Percentiles rank a stretch among this genome's conserved stretches.
phyloP scores from a whole-genome alignment of 2,797 vertebrate species.

The Squalus acanthias region DNA sequence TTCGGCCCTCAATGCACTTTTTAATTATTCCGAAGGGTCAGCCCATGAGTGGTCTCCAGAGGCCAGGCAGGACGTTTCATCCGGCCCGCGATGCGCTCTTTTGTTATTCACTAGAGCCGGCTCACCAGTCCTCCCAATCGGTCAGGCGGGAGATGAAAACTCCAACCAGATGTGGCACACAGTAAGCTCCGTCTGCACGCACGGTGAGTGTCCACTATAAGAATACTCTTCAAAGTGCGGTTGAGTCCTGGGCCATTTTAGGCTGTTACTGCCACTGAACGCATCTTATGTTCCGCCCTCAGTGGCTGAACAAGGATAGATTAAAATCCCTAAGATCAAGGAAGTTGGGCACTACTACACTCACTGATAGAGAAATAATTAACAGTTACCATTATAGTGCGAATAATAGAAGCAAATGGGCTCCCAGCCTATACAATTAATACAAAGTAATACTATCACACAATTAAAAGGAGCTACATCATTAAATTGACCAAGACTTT shows the following conservation, averaged over 20 bases:
- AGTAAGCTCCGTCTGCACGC: slow-evolving; percentile 38
- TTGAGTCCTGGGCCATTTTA: slow-evolving; percentile 30
- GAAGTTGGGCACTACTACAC: not conserved
- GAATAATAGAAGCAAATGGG: slow-evolving; percentile 2
- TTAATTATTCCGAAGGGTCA: slow-evolving; percentile 38
- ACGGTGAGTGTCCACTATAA: slow-evolving; percentile 36
- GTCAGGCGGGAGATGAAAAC: slow-evolving; percentile 38
- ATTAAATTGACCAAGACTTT: not conserved
- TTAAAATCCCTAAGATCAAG: not conserved
- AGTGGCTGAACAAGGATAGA: not conserved
- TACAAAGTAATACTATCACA: not conserved
- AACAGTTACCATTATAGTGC: not conserved
- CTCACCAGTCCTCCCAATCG: slow-evolving; percentile 38
- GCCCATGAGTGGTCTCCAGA: slow-evolving; percentile 38
- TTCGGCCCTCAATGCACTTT: slow-evolving; percentile 38
- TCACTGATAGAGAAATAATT: not conserved
- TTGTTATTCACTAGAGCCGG: slow-evolving; percentile 38
- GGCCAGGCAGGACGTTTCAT: slow-evolving; percentile 38
- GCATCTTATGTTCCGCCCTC: not conserved
- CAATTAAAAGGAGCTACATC: not conserved
- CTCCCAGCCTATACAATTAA: not conserved
- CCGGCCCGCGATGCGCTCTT: slow-evolving; percentile 36
- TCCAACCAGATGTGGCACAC: slow-evolving; percentile 38
- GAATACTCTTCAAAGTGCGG: slow-evolving; percentile 35
- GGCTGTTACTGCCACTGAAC: slow-evolving; percentile 35